Percentiles rank a stretch among this genome's conserved stretches.
Conservation (phyloP, 2,888 invertebrate species). For the Patella caerulea region DNA sequence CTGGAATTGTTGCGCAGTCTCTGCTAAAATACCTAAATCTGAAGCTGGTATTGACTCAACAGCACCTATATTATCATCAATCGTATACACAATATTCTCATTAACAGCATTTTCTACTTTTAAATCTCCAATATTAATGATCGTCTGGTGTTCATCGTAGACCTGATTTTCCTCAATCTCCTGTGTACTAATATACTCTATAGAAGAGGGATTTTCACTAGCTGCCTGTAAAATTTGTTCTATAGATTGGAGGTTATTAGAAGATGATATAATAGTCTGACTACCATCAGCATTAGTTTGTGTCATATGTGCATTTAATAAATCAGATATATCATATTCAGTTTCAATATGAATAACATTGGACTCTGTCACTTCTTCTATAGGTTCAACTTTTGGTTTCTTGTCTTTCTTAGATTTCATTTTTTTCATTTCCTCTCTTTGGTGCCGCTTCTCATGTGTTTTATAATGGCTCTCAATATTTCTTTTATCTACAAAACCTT, state of each 20-base stretch:
- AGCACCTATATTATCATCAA: background rate
- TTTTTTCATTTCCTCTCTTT: background rate
- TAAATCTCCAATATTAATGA: background rate
- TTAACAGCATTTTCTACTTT: background rate
- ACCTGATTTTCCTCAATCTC: background rate
- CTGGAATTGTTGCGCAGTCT: background rate
- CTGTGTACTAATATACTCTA: background rate
- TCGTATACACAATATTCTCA: conserved; percentile 4
- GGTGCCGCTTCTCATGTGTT: conserved; percentile 30
- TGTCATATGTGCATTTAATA: background rate
- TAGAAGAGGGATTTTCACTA: background rate
- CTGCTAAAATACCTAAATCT: conserved; percentile 4
- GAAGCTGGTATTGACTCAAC: background rate
- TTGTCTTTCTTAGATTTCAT: background rate
- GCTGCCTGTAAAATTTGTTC: conserved; percentile 2
- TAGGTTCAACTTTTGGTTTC: background rate
- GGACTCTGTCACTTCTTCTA: background rate
- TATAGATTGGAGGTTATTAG: background rate
- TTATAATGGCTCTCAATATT: conserved; percentile 33
- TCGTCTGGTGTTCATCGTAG: background rate
- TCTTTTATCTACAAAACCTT: conserved; percentile 29
- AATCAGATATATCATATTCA: background rate
- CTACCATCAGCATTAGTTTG: conserved; percentile 3
- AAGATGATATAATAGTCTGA: background rate
- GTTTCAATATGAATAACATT: conserved; percentile 2